These are phyloP conservation scores for Stigmatopora nigra DNA, from an alignment of 2,113 vertebrate genomes.

Conservation along the genomic window DNA sequence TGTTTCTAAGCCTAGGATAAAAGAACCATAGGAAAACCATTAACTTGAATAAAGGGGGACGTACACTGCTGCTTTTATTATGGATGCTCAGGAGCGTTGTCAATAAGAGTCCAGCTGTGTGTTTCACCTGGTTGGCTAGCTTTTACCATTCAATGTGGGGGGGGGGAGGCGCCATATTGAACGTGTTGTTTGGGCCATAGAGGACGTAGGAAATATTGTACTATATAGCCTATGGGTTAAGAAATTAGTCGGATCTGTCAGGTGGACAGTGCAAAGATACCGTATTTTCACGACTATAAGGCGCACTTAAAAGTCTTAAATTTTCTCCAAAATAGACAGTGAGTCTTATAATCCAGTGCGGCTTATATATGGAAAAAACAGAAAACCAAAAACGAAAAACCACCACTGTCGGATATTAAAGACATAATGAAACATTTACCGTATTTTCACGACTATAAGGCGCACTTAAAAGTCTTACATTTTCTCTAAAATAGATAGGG, in stretches of 20 bases:
- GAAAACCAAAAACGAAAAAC: too few species aligned
- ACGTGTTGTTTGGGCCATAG: conserved; percentile 18
- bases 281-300: too few species aligned
- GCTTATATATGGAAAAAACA: too few species aligned
- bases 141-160: conserved; percentile 12
- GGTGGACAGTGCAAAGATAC: background rate
- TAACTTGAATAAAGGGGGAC: conserved; percentile 37
- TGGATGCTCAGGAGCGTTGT: conserved; percentile 29
- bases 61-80: conserved; percentile 31
- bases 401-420: too few species aligned
- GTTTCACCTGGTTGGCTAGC: conserved; percentile 34
- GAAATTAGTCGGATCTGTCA: background rate
- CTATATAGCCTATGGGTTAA: background rate
- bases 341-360: too few species aligned
- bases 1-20: conserved; percentile 13
- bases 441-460: too few species aligned
- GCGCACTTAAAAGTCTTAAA: too few species aligned
- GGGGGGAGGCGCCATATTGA: conserved; percentile 23
- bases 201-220: background rate
- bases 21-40: conserved; percentile 43
- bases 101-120: conserved; percentile 18
- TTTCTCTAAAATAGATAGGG: too few species aligned
- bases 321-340: too few species aligned
- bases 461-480: too few species aligned
- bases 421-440: too few species aligned